Evolutionary conservation across 2,888 invertebrate genomes (phyloP).

Genomic region (Andrena flavipes): DNA sequence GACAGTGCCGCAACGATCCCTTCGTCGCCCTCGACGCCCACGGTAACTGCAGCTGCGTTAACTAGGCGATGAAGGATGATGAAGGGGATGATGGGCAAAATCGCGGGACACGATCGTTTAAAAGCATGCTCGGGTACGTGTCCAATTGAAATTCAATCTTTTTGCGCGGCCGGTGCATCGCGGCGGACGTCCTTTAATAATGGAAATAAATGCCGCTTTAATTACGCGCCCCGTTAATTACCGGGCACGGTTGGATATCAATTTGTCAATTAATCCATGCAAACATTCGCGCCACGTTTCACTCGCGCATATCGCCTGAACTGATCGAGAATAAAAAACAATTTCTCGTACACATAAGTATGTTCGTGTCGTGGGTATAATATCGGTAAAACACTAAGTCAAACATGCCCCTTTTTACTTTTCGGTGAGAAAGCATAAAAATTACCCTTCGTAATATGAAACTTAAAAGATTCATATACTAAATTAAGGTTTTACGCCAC

Average conservation of each 20-base stretch:
- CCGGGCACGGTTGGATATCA: conserved; percentile 35
- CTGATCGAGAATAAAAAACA: neutral
- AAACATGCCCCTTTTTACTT: too few species aligned
- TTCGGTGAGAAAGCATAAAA: too few species aligned
- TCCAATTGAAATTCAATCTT: neutral
- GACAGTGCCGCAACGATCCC: neutral
- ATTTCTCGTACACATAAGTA: too few species aligned
- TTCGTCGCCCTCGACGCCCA: neutral
- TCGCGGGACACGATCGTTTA: neutral
- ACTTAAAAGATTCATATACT: too few species aligned
- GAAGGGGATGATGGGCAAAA: neutral
- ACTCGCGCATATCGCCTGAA: neutral
- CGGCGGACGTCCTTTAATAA: neutral
- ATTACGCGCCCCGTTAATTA: conserved; percentile 41
- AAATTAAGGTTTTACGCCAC: too few species aligned
- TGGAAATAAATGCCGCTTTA: conserved; percentile 27
- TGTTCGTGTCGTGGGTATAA: too few species aligned
- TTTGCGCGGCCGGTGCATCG: neutral
- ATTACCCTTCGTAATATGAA: too few species aligned
- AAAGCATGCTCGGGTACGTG: neutral
- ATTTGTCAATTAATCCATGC: conserved; percentile 38
- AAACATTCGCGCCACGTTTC: neutral
- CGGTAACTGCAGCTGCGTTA: neutral
- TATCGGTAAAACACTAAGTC: too few species aligned
- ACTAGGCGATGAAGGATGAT: neutral